phyloP scores from a whole-genome alignment of 2,113 vertebrate species.

The Macaca nemestrina region DNA sequence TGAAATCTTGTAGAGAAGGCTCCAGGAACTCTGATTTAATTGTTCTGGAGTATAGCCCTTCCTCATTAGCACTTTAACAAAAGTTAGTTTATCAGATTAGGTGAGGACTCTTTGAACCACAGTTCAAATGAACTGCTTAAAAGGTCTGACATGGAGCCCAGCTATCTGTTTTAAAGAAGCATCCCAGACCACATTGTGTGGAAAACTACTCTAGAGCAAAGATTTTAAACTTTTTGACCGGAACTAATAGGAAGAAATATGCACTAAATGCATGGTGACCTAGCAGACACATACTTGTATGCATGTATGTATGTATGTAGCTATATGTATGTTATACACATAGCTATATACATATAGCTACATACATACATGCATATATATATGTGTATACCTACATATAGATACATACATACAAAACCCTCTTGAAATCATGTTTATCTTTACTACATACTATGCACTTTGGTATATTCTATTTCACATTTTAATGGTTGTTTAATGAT shows the following conservation, averaged over 20 bases:
- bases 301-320: not conserved
- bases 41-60: not conserved
- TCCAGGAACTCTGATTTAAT: not conserved
- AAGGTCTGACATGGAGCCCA: not conserved
- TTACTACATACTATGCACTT: not conserved
- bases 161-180: not conserved
- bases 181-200: not conserved
- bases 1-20: not conserved
- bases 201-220: not conserved
- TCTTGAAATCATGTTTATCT: not conserved
- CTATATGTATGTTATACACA: not conserved
- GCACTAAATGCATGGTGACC: not conserved
- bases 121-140: not conserved
- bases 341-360: not conserved
- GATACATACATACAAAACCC: not conserved
- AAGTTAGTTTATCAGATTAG: not conserved
- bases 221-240: not conserved
- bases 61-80: conserved; percentile 10
- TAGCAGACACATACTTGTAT: not conserved
- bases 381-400: not conserved
- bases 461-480: not conserved
- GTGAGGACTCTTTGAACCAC: not conserved
- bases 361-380: not conserved
- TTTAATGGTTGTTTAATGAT: not conserved
- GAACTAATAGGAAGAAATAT: not conserved